Conservation (phyloP, 2,888 invertebrate species). For the Hirtodrosophila trivittata region DNA sequence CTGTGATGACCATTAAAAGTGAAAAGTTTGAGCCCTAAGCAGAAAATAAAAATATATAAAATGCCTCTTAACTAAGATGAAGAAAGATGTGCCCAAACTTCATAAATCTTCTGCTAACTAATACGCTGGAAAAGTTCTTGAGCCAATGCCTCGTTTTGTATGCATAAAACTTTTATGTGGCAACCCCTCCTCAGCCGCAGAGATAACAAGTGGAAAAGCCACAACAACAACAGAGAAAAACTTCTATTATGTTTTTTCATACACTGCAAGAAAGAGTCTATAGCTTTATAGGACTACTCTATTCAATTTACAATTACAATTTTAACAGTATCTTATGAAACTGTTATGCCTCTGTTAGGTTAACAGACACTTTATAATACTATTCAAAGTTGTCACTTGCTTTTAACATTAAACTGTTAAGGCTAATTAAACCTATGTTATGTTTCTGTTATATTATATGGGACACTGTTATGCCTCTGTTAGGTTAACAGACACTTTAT, state of each 20-base stretch:
- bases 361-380: too few relatives aligned
- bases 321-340: too few relatives aligned
- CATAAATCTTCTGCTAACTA: constrained; percentile 76
- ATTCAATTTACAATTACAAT: too few relatives aligned
- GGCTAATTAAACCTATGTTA: neutral
- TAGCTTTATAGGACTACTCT: too few relatives aligned
- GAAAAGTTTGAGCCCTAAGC: constrained; percentile 64
- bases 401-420: too few relatives aligned
- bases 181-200: constrained; percentile 20
- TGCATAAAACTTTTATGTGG: constrained; percentile 67
- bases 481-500: too few relatives aligned
- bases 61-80: constrained; percentile 46
- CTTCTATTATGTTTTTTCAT: constrained; percentile 23
- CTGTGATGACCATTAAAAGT: constrained; percentile 75
- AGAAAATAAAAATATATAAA: constrained; percentile 17
- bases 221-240: constrained; percentile 37
- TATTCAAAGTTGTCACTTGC: too few relatives aligned
- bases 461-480: too few relatives aligned
- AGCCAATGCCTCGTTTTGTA: constrained; percentile 68
- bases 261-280: constrained; percentile 11
- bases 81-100: constrained; percentile 56
- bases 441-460: too few relatives aligned
- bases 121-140: constrained; percentile 67
- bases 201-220: constrained; percentile 60
- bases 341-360: too few relatives aligned